Conservation (phyloP, 2,113 vertebrate genomes). For the Pygoscelis antarcticus region DNA sequence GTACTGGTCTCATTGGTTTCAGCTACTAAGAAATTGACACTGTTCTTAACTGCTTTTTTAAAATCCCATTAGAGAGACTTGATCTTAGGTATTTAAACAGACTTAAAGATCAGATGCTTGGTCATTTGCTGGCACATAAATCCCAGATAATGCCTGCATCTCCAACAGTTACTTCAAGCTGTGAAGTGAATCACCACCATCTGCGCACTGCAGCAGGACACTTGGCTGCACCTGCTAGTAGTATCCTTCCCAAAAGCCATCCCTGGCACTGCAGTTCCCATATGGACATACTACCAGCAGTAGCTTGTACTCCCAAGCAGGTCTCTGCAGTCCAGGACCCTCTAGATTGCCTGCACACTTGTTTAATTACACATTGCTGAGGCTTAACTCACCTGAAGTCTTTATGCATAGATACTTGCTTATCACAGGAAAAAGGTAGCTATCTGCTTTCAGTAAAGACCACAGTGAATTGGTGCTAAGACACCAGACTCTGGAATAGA, state of each 20-base stretch:
- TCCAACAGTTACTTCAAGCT: not conserved
- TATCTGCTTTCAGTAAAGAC: not conserved
- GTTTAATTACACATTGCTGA: not conserved
- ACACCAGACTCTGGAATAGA: not conserved
- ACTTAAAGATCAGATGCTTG: not conserved
- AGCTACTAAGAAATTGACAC: not conserved
- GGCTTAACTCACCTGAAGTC: not conserved
- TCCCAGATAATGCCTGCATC: not conserved
- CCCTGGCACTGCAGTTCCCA: not conserved
- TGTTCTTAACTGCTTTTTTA: not conserved
- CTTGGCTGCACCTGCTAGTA: not conserved
- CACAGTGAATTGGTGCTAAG: not conserved
- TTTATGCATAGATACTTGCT: not conserved
- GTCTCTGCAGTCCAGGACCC: not conserved
- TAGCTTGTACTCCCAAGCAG: not conserved
- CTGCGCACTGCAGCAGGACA: not conserved
- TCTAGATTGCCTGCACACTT: not conserved
- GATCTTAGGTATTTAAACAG: not conserved
- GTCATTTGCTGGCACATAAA: not conserved
- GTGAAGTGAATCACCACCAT: not conserved
- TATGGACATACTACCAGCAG: not conserved
- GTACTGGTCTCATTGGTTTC: not conserved
- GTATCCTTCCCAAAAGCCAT: not conserved
- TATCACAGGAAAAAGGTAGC: not conserved
- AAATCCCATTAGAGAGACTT: not conserved